Percentiles rank a stretch among this genome's conserved stretches.
Conservation (phyloP, 2,797 vertebrate species). For the Melanotaenia boesemani region DNA sequence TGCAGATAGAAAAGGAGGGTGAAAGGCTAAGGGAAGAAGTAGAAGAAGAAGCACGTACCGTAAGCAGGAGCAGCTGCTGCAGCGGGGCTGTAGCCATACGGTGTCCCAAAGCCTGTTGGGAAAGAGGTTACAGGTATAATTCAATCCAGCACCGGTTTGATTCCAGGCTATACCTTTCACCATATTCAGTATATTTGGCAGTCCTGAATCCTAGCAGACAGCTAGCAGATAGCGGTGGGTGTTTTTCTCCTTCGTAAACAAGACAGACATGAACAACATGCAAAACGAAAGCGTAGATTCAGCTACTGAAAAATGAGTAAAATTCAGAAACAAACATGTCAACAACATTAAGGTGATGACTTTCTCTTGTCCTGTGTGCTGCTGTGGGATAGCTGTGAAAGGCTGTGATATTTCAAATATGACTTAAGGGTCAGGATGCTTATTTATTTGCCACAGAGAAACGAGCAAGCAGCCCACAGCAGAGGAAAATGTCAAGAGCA, state of each 20-base stretch:
- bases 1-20: slow-evolving; percentile 9
- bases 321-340: neutral
- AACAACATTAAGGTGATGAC: neutral
- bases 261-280: neutral
- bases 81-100: slow-evolving; percentile 95
- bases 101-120: slow-evolving; percentile 92
- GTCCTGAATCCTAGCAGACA: neutral
- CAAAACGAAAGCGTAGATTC: neutral
- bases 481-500: slow-evolving; percentile 22
- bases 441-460: slow-evolving; percentile 16
- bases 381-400: slow-evolving; percentile 6
- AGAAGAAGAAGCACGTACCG: slow-evolving; percentile 86
- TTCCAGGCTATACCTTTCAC: slow-evolving; percentile 15
- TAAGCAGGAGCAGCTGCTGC: slow-evolving; percentile 93
- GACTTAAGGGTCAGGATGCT: slow-evolving; percentile 5
- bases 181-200: slow-evolving; percentile 1
- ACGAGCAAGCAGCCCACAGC: slow-evolving; percentile 19
- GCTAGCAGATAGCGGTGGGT: slow-evolving; percentile 11
- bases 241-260: neutral
- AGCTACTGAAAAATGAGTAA: neutral
- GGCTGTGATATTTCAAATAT: slow-evolving; percentile 36
- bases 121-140: slow-evolving; percentile 45
- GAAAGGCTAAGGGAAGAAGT: slow-evolving; percentile 12
- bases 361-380: neutral
- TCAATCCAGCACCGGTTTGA: slow-evolving; percentile 40